Conservation (phyloP, 2,797 vertebrate species). For the Neopelma chrysocephalum region DNA sequence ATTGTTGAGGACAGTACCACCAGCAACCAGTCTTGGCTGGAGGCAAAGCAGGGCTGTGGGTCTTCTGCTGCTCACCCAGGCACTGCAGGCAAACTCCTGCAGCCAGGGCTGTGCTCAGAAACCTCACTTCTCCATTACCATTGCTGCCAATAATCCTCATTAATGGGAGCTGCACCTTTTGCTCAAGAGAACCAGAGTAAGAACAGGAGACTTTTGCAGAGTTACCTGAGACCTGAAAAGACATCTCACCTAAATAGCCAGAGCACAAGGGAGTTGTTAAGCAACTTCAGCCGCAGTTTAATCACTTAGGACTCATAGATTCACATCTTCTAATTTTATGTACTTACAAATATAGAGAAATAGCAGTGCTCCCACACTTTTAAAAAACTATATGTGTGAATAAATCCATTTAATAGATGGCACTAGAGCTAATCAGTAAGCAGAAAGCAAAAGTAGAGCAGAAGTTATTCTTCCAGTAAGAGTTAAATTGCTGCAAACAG, state of each 20-base stretch:
- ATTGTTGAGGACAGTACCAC: background rate
- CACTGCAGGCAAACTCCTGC: background rate
- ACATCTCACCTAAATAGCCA: background rate
- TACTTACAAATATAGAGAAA: background rate
- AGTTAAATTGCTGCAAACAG: background rate
- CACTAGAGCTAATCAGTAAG: background rate
- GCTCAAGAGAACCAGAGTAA: background rate
- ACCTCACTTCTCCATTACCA: background rate
- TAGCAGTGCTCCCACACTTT: background rate
- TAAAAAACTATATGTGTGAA: background rate
- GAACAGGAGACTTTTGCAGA: background rate
- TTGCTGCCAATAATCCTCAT: background rate
- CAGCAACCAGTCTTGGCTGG: background rate
- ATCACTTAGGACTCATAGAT: background rate
- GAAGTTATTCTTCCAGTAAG: background rate
- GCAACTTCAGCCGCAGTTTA: background rate
- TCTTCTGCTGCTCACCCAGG: background rate
- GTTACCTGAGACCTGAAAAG: background rate
- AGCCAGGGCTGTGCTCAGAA: background rate
- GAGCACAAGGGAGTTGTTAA: background rate
- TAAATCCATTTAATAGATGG: background rate
- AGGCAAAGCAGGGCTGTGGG: background rate
- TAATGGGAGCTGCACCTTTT: background rate
- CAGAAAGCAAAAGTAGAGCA: background rate
- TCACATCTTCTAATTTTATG: background rate